These are phyloP conservation scores for Amphibalanus amphitrite DNA, from an alignment of 1,140 invertebrate species.

Conservation along the genomic window DNA sequence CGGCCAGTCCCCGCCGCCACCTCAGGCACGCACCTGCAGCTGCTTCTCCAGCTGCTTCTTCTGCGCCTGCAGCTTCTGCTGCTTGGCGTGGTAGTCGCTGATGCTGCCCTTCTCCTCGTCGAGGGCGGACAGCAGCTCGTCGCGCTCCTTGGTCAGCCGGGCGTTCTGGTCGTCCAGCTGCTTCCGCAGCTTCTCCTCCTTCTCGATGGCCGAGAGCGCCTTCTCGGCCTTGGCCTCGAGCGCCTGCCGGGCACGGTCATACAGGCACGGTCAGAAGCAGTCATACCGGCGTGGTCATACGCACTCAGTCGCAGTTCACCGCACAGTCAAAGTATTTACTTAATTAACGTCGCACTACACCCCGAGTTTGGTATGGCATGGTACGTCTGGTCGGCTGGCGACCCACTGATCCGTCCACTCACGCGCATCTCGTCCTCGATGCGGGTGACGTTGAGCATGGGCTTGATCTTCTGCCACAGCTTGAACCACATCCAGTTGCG, in stretches of 20 bases:
- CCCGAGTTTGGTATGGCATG: too few species aligned
- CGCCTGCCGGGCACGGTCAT: conserved; percentile 9
- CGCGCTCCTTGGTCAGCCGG: conserved; percentile 36
- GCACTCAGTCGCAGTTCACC: too few species aligned
- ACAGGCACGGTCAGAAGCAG: too few species aligned
- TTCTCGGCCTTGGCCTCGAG: conserved; percentile 61
- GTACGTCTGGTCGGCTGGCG: too few species aligned
- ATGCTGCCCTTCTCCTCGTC: conserved; percentile 30
- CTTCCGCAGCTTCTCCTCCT: conserved; percentile 36
- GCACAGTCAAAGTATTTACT: too few species aligned
- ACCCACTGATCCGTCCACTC: conserved; percentile 38
- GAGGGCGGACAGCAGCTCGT: conserved; percentile 36
- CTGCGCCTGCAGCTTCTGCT: conserved; percentile 35
- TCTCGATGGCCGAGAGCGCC: conserved; percentile 52
- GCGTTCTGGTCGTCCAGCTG: conserved; percentile 39
- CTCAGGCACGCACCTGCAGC: conserved; percentile 26
- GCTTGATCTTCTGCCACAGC: conserved; percentile 96
- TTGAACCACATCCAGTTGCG: conserved; percentile 99
- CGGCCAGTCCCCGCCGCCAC: neutral
- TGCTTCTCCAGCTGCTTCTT: conserved; percentile 38
- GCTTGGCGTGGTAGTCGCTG: conserved; percentile 36
- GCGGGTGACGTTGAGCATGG: conserved; percentile 89
- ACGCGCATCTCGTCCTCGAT: conserved; percentile 88
- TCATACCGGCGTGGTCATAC: too few species aligned
- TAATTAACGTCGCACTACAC: too few species aligned